A percentile compares a stretch with the other conserved stretches of the same genome.
Conservation (phyloP, 2,888 invertebrate species). For the Ischnus inquisitorius region DNA sequence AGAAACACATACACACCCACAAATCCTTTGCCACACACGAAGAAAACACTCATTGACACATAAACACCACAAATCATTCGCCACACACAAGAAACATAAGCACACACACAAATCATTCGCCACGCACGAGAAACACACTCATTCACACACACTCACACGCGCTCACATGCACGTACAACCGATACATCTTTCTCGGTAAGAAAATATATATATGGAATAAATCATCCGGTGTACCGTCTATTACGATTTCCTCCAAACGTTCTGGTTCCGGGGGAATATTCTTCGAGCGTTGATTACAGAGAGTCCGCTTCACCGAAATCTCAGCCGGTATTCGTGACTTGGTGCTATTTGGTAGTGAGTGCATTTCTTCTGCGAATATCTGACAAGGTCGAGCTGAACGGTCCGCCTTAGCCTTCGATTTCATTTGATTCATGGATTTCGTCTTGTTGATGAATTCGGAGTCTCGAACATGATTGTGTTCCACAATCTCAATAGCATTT, state of each 20-base stretch:
- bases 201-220: background rate
- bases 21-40: too few species aligned
- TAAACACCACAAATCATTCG: too few species aligned
- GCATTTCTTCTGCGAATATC: conserved; percentile 19
- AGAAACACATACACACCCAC: too few species aligned
- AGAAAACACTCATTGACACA: too few species aligned
- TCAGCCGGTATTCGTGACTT: background rate
- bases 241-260: background rate
- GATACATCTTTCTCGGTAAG: too few species aligned
- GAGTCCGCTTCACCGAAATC: background rate
- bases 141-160: background rate
- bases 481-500: background rate
- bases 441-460: background rate
- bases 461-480: background rate
- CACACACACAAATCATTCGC: too few species aligned
- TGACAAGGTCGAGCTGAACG: background rate
- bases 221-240: background rate
- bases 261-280: background rate
- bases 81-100: too few species aligned
- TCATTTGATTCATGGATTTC: conserved; percentile 12
- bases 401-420: background rate
- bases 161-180: too few species aligned
- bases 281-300: conserved; percentile 16
- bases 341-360: background rate
- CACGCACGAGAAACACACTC: too few species aligned